Percentiles rank a stretch among this genome's conserved stretches.
Conservation (phyloP, 1,140 invertebrate genomes). For the Calycopis cecrops region DNA sequence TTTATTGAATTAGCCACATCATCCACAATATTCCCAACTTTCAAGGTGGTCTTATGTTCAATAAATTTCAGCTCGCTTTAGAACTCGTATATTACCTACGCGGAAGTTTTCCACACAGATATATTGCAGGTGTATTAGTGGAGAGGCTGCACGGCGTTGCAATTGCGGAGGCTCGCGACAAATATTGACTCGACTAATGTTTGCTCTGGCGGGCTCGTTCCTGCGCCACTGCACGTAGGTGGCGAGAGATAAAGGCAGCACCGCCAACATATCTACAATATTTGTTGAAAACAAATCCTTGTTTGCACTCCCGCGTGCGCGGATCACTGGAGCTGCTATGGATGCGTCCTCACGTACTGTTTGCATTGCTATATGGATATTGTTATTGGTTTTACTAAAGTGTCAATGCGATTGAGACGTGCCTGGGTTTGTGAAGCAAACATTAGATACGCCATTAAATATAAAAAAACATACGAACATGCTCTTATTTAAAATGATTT, state of each 20-base stretch:
- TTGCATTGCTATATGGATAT: slow-evolving; percentile 45
- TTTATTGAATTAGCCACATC: too few relatives aligned
- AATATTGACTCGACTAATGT: slow-evolving; percentile 67
- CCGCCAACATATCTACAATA: slow-evolving; percentile 50
- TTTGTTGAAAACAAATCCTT: slow-evolving; percentile 64
- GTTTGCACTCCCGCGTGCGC: slow-evolving; percentile 51
- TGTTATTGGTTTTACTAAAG: slow-evolving; percentile 30
- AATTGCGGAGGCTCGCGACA: slow-evolving; percentile 54
- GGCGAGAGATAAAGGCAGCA: slow-evolving; percentile 38
- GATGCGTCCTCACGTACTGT: slow-evolving; percentile 57
- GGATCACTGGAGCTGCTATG: slow-evolving; percentile 39
- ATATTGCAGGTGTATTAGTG: too few relatives aligned
- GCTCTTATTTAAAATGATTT: too few relatives aligned
- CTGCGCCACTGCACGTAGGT: slow-evolving; percentile 44
- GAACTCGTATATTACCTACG: too few relatives aligned
- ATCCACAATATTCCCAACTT: too few relatives aligned
- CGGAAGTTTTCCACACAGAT: too few relatives aligned
- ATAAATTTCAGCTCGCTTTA: too few relatives aligned
- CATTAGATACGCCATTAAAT: neutral
- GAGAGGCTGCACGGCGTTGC: slow-evolving; percentile 34
- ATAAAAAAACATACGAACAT: too few relatives aligned
- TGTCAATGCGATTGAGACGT: slow-evolving; percentile 5
- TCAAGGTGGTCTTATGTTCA: too few relatives aligned
- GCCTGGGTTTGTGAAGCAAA: slow-evolving; percentile 1
- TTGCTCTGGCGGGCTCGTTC: slow-evolving; percentile 49